These are phyloP conservation scores for Sebastes flavidus DNA, from an alignment of 2,797 vertebrate genomes.

Conservation along the genomic window DNA sequence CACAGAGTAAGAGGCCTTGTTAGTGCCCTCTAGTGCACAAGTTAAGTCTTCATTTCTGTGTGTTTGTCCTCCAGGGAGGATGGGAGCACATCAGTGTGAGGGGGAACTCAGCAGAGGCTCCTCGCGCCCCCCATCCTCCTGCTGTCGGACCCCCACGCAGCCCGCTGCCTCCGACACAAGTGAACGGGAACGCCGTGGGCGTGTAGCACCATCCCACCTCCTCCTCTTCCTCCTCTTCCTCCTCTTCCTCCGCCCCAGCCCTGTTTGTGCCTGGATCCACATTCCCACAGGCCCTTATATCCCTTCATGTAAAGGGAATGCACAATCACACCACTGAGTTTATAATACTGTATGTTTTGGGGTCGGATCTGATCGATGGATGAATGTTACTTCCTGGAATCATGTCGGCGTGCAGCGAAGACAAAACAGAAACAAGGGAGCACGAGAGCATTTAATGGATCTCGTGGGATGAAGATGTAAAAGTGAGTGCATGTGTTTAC, in stretches of 20 bases:
- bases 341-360: neutral
- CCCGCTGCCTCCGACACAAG: constrained; percentile 62
- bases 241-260: neutral
- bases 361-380: constrained; percentile 36
- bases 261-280: constrained; percentile 62
- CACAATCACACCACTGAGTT: constrained; percentile 48
- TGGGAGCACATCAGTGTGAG: constrained; percentile 94
- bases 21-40: constrained; percentile 10
- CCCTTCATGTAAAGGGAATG: constrained; percentile 46
- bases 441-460: constrained; percentile 15
- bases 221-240: neutral
- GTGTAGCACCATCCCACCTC: constrained; percentile 51
- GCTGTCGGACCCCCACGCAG: constrained; percentile 49
- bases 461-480: neutral
- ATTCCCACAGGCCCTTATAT: neutral
- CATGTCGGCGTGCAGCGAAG: neutral
- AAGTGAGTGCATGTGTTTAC: constrained; percentile 55
- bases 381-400: constrained; percentile 46
- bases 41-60: neutral
- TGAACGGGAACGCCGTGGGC: constrained; percentile 79
- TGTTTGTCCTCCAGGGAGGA: constrained; percentile 85
- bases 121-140: constrained; percentile 49
- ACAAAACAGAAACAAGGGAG: neutral
- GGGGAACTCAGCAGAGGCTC: constrained; percentile 86
- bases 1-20: neutral